Conservation (phyloP, 2,888 invertebrate species). For the Latrodectus hesperus region DNA sequence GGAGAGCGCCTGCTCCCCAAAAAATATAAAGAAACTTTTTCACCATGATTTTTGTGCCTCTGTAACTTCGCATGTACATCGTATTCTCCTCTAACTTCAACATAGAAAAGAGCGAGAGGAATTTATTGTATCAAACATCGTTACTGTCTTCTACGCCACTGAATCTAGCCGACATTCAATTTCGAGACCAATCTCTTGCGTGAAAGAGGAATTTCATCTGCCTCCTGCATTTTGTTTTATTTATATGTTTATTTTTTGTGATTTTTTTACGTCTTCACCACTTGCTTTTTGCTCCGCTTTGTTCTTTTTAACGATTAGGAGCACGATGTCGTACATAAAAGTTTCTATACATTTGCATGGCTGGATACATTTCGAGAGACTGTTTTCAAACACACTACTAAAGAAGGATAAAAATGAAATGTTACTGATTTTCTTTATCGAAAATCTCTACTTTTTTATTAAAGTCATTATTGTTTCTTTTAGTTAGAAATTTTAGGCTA, state of each 20-base stretch:
- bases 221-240: slow-evolving; percentile 1
- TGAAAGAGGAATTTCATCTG: slow-evolving; percentile 18
- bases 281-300: neutral
- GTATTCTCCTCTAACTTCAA: slow-evolving; percentile 11
- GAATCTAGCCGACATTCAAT: slow-evolving; percentile 24
- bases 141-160: slow-evolving; percentile 26
- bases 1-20: neutral
- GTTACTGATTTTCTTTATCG: too few relatives aligned
- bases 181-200: slow-evolving; percentile 1
- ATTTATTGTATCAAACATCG: slow-evolving; percentile 29
- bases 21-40: neutral
- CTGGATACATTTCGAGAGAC: neutral
- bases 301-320: neutral
- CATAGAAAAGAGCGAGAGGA: neutral
- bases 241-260: neutral
- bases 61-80: slow-evolving; percentile 2
- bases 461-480: too few relatives aligned
- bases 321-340: neutral
- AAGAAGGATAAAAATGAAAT: too few relatives aligned
- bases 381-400: neutral
- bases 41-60: slow-evolving; percentile 1
- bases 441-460: too few relatives aligned
- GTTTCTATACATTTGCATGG: neutral
- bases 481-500: too few relatives aligned
- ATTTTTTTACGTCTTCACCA: neutral